phyloP scores from a whole-genome alignment of 2,797 vertebrate genomes.

The Lacerta viridis region DNA sequence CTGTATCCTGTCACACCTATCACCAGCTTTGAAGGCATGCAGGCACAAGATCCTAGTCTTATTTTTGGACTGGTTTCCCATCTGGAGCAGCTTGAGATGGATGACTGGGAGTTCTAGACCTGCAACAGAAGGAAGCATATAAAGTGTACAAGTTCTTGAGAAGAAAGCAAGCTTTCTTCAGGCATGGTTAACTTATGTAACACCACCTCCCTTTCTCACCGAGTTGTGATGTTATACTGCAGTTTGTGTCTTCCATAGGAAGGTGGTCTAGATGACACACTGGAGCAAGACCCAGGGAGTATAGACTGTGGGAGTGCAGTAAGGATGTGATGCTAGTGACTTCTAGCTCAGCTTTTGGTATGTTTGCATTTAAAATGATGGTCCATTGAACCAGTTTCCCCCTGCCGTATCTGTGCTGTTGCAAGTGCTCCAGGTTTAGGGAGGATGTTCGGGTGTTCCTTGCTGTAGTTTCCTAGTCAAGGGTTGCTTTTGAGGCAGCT shows the following conservation, averaged over 20 bases:
- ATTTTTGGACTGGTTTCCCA: slow-evolving; percentile 91
- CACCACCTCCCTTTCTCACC: slow-evolving; percentile 38
- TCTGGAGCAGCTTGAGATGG: slow-evolving; percentile 93
- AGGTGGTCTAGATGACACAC: slow-evolving; percentile 45
- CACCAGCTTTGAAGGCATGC: slow-evolving; percentile 84
- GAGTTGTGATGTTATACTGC: slow-evolving; percentile 40
- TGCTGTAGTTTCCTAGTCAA: neutral
- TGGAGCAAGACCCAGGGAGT: slow-evolving; percentile 25
- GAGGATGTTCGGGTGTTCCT: neutral
- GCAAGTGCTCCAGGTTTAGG: neutral
- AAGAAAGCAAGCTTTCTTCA: slow-evolving; percentile 42
- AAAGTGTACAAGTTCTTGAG: slow-evolving; percentile 26
- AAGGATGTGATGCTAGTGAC: neutral
- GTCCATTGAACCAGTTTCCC: neutral
- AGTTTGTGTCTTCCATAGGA: slow-evolving; percentile 64
- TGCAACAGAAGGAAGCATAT: neutral
- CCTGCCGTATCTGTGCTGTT: neutral
- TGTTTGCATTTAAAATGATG: neutral
- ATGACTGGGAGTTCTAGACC: slow-evolving; percentile 96
- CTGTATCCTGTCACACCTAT: slow-evolving; percentile 90
- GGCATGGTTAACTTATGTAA: slow-evolving; percentile 54
- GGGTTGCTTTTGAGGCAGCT: neutral
- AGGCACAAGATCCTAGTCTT: slow-evolving; percentile 83
- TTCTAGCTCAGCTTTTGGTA: neutral
- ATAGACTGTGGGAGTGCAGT: slow-evolving; percentile 23